Evolutionary conservation across 2,113 vertebrate genomes (phyloP), one percentile per base, ranked within the genome.

Genomic region (Apaloderma vittatum): DNA sequence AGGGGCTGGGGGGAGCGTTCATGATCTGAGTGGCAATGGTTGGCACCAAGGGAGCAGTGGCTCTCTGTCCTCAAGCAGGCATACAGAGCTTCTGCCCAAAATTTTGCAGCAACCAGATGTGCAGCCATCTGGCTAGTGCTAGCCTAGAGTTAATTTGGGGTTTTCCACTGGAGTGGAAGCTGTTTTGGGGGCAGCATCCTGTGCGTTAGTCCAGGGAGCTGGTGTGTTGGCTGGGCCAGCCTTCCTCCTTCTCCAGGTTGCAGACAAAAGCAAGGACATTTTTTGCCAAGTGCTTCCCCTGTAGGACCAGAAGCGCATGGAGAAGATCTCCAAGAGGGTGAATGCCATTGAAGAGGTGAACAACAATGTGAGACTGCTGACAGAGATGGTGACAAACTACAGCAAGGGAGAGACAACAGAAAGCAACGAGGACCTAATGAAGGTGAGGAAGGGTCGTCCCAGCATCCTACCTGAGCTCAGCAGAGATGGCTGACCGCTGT

Each of bases 291-390:
- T 66, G 21, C 45, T 70, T 29, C 30, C 34, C 15, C 40, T 78
- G 5, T 75, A 99, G 99, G 99, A 99, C 94, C 99, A 99, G 96
- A 99, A 99, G 90, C 99, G 99, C 22, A 99, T 99, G 98, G 99
- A 99, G 95, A 99, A 99, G 96, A 99, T 99, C 67, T 99, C 99
- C 4, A 99, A 99, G 98, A 98, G 99, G n/a, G 98, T 99, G 55
- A 99, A 99, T 6, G 98, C 99, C 92, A 99, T 99, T 6, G 99
- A 99, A 97, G 99, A 99, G 94, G 99, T 99, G 93, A 99, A 99
- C 94, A 99, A 99, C 97, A 99, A 99, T 0, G 99, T 99, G 86
- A 99, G 98, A 73, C 98, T 99, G 90, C 98, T 99, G 95, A 99
- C 98, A 3, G 99, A 99, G 97, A 99, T 99, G 98, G 98, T 99